Conservation (phyloP, 2,888 invertebrate genomes). For the Xestia ashworthii region DNA sequence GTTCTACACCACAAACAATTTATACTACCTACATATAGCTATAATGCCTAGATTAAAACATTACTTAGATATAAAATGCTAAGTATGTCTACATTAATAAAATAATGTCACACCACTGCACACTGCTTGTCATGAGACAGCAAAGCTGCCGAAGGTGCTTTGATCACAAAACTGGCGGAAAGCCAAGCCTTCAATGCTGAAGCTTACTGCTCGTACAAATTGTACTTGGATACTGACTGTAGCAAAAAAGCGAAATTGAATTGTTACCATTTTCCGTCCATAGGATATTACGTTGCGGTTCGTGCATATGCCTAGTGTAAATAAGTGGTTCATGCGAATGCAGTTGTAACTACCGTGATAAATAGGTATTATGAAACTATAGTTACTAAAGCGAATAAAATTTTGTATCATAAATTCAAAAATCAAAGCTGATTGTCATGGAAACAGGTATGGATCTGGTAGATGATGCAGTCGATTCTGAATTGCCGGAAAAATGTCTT, state of each 20-base stretch:
- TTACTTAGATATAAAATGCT: constrained; percentile 65
- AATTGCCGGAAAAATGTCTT: constrained; percentile 62
- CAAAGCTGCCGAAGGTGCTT: constrained; percentile 83
- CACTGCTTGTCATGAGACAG: constrained; percentile 82
- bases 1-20: constrained; percentile 40
- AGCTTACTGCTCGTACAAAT: constrained; percentile 84
- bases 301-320: constrained; percentile 84
- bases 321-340: constrained; percentile 85
- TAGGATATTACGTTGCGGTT: constrained; percentile 83
- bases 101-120: constrained; percentile 77
- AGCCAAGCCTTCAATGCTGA: constrained; percentile 86
- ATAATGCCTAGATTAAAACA: constrained; percentile 65
- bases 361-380: constrained; percentile 74
- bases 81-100: constrained; percentile 80
- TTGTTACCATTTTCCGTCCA: constrained; percentile 88
- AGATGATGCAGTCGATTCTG: constrained; percentile 67
- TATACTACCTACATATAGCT: constrained; percentile 68
- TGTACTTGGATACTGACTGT: constrained; percentile 80
- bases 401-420: constrained; percentile 65
- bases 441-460: constrained; percentile 66
- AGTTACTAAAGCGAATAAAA: constrained; percentile 78
- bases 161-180: constrained; percentile 82
- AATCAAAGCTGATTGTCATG: constrained; percentile 67
- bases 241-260: constrained; percentile 90
- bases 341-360: constrained; percentile 86